phyloP scores from a whole-genome alignment of 2,888 invertebrate species.

The Rapana venosa region DNA sequence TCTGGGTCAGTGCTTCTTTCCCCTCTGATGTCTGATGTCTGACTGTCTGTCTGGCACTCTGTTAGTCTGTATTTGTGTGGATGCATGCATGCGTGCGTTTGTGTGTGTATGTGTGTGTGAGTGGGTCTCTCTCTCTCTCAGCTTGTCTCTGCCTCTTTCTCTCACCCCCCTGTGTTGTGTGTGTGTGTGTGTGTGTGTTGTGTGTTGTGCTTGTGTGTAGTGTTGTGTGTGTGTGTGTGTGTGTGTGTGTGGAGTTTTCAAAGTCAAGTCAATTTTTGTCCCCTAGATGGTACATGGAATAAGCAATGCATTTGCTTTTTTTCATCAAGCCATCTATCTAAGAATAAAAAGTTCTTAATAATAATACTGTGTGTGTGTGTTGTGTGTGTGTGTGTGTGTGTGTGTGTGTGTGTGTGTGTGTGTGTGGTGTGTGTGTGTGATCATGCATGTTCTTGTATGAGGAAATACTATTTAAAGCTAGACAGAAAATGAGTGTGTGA shows the following conservation, averaged over 20 bases:
- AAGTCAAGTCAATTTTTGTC: too few relatives aligned
- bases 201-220: background rate
- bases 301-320: too few relatives aligned
- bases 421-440: background rate
- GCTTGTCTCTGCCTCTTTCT: constrained; percentile 3
- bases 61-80: background rate
- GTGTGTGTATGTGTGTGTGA: background rate
- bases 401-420: background rate
- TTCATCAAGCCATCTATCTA: too few relatives aligned
- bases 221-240: background rate
- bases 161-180: background rate
- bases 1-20: background rate
- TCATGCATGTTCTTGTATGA: background rate
- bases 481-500: too few relatives aligned
- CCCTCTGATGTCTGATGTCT: background rate
- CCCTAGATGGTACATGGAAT: too few relatives aligned
- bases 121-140: background rate
- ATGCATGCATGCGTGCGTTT: background rate
- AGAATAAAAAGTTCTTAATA: too few relatives aligned
- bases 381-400: too few relatives aligned
- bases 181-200: background rate
- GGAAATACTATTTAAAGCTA: too few relatives aligned
- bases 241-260: background rate
- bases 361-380: background rate
- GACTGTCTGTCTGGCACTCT: background rate